Evolutionary conservation across 2,888 invertebrate species (phyloP).

Genomic region (Lepetodrilus schrolli): DNA sequence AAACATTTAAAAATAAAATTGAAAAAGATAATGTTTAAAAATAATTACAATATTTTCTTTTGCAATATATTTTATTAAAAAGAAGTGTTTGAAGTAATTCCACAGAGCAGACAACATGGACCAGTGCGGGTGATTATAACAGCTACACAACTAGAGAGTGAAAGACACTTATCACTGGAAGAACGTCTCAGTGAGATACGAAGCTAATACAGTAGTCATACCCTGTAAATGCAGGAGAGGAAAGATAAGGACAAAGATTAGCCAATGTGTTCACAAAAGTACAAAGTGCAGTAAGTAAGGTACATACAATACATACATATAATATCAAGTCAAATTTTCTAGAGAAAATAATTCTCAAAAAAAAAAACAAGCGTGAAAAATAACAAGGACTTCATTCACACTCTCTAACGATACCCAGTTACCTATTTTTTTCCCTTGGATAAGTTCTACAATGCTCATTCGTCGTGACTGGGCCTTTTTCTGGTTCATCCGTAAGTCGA

Average conservation of each 20-base stretch:
- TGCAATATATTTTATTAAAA: no score
- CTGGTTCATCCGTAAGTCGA: constrained; percentile 57
- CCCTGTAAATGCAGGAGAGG: constrained; percentile 25
- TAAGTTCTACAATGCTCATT: constrained; percentile 51
- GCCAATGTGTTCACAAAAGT: constrained; percentile 18
- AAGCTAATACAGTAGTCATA: constrained; percentile 22
- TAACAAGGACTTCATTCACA: no score
- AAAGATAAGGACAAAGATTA: constrained; percentile 3
- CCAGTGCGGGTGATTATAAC: background rate
- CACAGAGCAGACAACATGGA: background rate
- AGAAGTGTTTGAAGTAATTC: background rate
- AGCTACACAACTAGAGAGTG: background rate
- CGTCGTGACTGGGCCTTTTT: constrained; percentile 51
- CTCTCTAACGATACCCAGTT: constrained; percentile 1
- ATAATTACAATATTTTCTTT: no score
- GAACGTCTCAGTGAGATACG: constrained; percentile 18
- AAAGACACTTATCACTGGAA: constrained; percentile 22
- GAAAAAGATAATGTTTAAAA: no score
- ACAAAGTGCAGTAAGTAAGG: no score
- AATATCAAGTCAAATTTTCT: no score
- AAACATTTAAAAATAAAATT: no score
- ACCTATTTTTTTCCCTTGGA: constrained; percentile 42
- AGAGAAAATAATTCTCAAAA: constrained; percentile 8
- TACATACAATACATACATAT: no score
- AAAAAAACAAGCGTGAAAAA: constrained; percentile 13